These are phyloP conservation scores for Vidua macroura DNA, from an alignment of 2,113 vertebrate genomes.

Conservation along the genomic window DNA sequence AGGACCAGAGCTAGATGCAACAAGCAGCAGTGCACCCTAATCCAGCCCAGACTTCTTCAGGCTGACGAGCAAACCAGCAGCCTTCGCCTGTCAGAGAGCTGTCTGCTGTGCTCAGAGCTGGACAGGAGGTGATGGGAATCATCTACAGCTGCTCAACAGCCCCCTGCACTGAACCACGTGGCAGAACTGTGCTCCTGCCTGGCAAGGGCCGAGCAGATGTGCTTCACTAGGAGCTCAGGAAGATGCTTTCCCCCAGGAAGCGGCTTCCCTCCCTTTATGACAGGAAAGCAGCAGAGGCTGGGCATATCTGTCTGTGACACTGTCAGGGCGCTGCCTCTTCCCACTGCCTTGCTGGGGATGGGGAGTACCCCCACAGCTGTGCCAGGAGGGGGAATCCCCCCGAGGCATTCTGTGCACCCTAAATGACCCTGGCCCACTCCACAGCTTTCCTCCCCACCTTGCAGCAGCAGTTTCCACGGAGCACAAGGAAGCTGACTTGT, in stretches of 20 bases:
- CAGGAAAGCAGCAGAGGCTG: not conserved
- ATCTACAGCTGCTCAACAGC: rapidly evolving
- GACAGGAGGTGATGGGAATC: not conserved
- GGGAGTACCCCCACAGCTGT: not conserved
- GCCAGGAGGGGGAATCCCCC: not conserved
- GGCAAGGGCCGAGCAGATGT: not conserved
- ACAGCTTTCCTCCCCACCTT: too few relatives aligned
- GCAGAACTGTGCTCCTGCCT: not conserved
- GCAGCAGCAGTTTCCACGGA: not conserved
- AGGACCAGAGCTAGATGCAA: not conserved
- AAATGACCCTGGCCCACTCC: not conserved
- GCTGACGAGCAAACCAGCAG: not conserved
- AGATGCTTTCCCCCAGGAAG: not conserved
- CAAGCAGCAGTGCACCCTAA: not conserved
- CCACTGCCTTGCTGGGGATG: rapidly evolving
- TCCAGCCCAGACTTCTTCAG: not conserved
- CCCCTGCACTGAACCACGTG: rapidly evolving
- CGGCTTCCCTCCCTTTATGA: not conserved
- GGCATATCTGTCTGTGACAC: rapidly evolving
- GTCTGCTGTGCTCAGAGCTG: not conserved
- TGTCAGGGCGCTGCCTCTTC: not conserved
- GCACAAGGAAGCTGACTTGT: not conserved
- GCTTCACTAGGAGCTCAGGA: not conserved
- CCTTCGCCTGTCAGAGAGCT: not conserved
- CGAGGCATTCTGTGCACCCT: rapidly evolving